Evolutionary conservation across 1,140 invertebrate genomes (phyloP).

Genomic region (Centruroides vittatus): DNA sequence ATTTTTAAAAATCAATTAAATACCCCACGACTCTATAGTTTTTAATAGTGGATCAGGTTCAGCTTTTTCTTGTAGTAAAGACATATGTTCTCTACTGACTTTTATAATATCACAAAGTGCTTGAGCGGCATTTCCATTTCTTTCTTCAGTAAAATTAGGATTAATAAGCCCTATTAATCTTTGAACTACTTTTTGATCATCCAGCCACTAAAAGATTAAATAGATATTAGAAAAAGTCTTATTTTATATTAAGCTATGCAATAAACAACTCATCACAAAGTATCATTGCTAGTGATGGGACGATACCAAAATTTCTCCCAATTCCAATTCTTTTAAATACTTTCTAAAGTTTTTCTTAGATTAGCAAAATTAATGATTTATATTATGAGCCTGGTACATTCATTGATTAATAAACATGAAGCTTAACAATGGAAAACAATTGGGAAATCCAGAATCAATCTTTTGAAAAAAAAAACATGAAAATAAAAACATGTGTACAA

Average conservation of each 20-base stretch:
- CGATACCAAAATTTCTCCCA: too few relatives aligned
- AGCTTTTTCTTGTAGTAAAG: conserved; percentile 40
- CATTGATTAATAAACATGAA: too few relatives aligned
- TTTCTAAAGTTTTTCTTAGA: too few relatives aligned
- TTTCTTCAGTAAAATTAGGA: conserved; percentile 43
- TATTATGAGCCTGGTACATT: too few relatives aligned
- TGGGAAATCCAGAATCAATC: too few relatives aligned
- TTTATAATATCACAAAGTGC: conserved; percentile 65
- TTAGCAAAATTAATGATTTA: too few relatives aligned
- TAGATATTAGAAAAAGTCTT: not conserved
- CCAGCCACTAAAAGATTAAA: conserved; percentile 60
- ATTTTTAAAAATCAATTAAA: not conserved
- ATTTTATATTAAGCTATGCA: not conserved
- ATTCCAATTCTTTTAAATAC: too few relatives aligned
- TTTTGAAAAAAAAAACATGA: too few relatives aligned
- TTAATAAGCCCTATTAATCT: conserved; percentile 63
- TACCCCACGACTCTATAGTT: conserved; percentile 56
- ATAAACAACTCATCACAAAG: too few relatives aligned
- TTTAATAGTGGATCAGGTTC: conserved; percentile 49
- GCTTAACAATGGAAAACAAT: too few relatives aligned
- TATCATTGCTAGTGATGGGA: too few relatives aligned
- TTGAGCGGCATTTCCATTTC: conserved; percentile 65
- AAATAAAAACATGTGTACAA: too few relatives aligned
- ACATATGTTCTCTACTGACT: conserved; percentile 43
- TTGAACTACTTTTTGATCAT: conserved; percentile 69